Evolutionary conservation across 2,113 vertebrate genomes (phyloP).

Genomic region (Mellivora capensis): DNA sequence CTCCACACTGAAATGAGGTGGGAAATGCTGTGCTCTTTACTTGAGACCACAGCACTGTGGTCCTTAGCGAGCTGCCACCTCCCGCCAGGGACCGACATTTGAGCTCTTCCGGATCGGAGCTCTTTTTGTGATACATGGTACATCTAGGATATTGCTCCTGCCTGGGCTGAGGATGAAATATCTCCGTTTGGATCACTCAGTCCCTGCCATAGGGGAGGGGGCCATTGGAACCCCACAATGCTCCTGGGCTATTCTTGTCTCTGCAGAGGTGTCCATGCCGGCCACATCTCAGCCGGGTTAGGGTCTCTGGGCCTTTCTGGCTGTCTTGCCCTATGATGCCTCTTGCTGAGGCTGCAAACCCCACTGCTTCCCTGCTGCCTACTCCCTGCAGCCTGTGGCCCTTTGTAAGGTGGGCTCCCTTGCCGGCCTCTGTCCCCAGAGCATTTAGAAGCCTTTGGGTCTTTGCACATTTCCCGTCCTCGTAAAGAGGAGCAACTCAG

Average conservation of each 20-base stretch:
- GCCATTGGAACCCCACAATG: neutral
- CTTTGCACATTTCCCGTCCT: neutral
- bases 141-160: neutral
- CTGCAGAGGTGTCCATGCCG: neutral
- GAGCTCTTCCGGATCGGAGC: neutral
- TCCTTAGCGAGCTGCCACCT: neutral
- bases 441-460: neutral
- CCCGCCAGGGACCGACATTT: neutral
- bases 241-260: neutral
- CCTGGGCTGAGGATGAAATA: neutral
- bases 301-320: neutral
- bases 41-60: fast-evolving
- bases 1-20: neutral
- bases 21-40: neutral
- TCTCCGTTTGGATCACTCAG: neutral
- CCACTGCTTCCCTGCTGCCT: neutral
- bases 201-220: neutral
- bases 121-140: neutral
- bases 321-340: fast-evolving
- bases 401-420: neutral
- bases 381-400: neutral
- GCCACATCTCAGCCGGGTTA: neutral
- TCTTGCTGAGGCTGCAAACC: neutral
- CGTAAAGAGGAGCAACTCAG: neutral
- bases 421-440: neutral